Percentiles rank a stretch among this genome's conserved stretches.
phyloP scores from a whole-genome alignment of 1,140 invertebrate genomes.

The Diorhabda elongata region DNA sequence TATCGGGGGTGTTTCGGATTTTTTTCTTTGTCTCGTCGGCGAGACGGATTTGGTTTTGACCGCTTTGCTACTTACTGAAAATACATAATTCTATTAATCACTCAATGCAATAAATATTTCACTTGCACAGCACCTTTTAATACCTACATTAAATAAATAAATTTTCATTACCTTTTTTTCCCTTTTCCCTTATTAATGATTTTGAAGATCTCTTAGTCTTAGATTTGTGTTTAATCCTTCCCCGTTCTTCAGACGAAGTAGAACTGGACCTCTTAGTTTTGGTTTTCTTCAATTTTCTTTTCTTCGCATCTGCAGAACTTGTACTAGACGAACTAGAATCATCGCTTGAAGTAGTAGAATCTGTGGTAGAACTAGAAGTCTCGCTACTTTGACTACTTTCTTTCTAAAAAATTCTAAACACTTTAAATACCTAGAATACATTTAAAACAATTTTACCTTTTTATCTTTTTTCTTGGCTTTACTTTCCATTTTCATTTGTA shows the following conservation, averaged over 20 bases:
- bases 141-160: no score
- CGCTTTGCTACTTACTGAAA: constrained; percentile 7
- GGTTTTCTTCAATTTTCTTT: constrained; percentile 53
- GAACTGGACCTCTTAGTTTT: constrained; percentile 58
- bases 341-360: constrained; percentile 57
- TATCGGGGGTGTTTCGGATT: constrained; percentile 44
- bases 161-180: constrained; percentile 19
- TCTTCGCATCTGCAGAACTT: constrained; percentile 48
- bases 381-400: constrained; percentile 66
- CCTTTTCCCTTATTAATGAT: constrained; percentile 35
- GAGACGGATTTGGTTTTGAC: constrained; percentile 37
- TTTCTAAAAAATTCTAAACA: constrained; percentile 18
- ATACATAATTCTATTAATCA: background rate
- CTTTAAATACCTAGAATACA: no score
- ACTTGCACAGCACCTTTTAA: no score
- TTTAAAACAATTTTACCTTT: constrained; percentile 40
- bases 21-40: constrained; percentile 43
- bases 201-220: constrained; percentile 42
- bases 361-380: constrained; percentile 58
- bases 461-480: constrained; percentile 59
- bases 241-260: constrained; percentile 55
- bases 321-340: constrained; percentile 56
- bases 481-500: constrained; percentile 66
- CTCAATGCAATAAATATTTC: no score
- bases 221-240: constrained; percentile 48